These are phyloP conservation scores for Anthoscopus minutus DNA, from an alignment of 2,113 vertebrate genomes.

Conservation along the genomic window DNA sequence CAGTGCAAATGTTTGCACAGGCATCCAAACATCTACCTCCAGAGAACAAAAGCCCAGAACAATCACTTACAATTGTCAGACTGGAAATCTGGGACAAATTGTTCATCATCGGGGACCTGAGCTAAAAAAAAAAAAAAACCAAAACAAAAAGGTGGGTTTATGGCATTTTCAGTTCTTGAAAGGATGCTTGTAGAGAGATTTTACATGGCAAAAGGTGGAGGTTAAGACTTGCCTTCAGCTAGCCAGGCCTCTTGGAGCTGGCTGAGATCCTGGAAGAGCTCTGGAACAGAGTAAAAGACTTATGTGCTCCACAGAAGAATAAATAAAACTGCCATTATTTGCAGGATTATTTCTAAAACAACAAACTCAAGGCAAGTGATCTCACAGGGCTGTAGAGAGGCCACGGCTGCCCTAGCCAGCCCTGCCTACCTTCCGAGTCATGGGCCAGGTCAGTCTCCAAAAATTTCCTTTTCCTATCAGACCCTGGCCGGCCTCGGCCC, in stretches of 20 bases:
- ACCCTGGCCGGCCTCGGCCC: constrained; percentile 71
- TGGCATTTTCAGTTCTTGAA: not conserved
- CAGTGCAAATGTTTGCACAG: not conserved
- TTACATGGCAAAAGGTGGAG: not conserved
- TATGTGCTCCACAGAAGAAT: not conserved
- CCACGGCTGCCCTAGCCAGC: not conserved
- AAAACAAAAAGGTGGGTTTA: not conserved
- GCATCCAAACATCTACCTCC: not conserved
- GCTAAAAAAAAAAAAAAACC: constrained; percentile 71
- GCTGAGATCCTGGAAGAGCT: constrained; percentile 97
- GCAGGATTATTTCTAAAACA: not conserved
- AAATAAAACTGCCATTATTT: not conserved
- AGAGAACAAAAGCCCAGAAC: not conserved
- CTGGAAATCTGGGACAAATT: constrained; percentile 98
- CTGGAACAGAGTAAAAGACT: constrained; percentile 72
- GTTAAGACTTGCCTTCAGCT: constrained; percentile 85
- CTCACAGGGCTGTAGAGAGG: accelerated
- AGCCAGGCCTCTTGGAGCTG: constrained; percentile 98
- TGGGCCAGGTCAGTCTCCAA: constrained; percentile 91
- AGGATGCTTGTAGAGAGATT: constrained; percentile 2
- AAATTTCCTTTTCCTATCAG: constrained; percentile 91
- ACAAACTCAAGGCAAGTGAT: accelerated
- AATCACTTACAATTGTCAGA: constrained; percentile 92
- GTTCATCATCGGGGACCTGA: constrained; percentile 96
- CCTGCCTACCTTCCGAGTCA: constrained; percentile 89